These are phyloP conservation scores for Rhamphomyia laevipes DNA, from an alignment of 2,888 invertebrate species.

Conservation along the genomic window DNA sequence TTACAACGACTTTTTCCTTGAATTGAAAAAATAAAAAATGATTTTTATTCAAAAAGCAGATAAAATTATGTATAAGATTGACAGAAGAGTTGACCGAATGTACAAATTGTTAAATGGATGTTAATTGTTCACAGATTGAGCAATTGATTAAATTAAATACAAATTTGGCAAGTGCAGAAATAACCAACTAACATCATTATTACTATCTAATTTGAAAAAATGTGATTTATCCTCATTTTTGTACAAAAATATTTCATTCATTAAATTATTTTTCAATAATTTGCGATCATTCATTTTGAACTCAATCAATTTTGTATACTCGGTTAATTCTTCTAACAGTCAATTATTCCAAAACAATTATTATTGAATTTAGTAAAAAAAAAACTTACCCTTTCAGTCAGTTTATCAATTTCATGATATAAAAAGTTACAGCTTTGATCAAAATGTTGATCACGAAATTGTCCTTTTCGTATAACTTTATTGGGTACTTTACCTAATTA, in stretches of 20 bases:
- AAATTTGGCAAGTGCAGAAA: not conserved
- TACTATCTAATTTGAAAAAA: too few relatives aligned
- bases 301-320: too few relatives aligned
- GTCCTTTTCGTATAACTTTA: slow-evolving; percentile 86
- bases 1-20: slow-evolving; percentile 95
- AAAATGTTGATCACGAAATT: slow-evolving; percentile 94
- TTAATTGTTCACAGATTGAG: too few relatives aligned
- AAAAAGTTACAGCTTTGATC: slow-evolving; percentile 92
- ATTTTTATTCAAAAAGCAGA: too few relatives aligned
- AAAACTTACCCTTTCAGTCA: slow-evolving; percentile 86
- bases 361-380: slow-evolving; percentile 11
- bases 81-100: too few relatives aligned
- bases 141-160: not conserved
- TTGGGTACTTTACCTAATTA: slow-evolving; percentile 73
- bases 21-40: not conserved
- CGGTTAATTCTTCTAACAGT: not conserved
- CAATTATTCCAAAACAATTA: not conserved
- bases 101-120: too few relatives aligned
- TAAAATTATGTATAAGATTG: too few relatives aligned
- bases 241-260: slow-evolving; percentile 4
- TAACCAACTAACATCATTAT: too few relatives aligned
- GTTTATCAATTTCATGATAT: slow-evolving; percentile 94
- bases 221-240: too few relatives aligned
- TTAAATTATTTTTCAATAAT: too few relatives aligned
- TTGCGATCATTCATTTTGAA: too few relatives aligned